Evolutionary conservation across 2,113 vertebrate genomes (phyloP).

Genomic region (Parotia lawesii): DNA sequence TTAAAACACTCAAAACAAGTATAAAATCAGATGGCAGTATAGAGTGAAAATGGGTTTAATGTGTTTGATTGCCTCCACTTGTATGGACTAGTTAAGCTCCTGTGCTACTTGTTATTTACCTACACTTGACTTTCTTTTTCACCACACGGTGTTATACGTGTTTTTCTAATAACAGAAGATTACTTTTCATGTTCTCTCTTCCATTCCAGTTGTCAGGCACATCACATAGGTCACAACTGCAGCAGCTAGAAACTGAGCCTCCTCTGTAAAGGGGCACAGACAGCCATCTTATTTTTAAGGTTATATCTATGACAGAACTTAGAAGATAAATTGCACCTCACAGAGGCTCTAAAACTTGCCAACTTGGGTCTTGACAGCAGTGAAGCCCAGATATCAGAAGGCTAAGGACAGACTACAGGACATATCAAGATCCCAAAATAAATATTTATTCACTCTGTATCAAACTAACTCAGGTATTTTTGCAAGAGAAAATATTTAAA

Average conservation of each 20-base stretch:
- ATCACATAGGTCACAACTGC: background rate
- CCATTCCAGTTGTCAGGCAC: background rate
- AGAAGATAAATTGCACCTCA: background rate
- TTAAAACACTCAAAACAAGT: background rate
- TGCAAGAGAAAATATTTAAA: background rate
- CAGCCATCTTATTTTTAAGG: background rate
- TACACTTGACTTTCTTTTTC: background rate
- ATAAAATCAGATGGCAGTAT: background rate
- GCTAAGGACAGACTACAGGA: background rate
- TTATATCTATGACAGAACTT: background rate
- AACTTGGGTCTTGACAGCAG: background rate
- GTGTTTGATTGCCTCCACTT: background rate
- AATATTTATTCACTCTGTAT: background rate
- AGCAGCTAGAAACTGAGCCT: background rate
- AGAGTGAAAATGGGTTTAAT: background rate
- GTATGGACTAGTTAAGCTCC: background rate
- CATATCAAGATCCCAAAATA: background rate
- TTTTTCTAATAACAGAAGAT: background rate
- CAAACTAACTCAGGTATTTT: background rate
- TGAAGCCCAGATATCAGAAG: background rate
- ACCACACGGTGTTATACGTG: fast-evolving
- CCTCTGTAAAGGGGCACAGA: background rate
- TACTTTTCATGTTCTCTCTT: background rate
- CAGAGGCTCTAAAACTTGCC: background rate
- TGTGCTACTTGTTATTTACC: background rate